Evolutionary conservation across 2,888 invertebrate genomes (phyloP).

Genomic region (Escarpia spicata): DNA sequence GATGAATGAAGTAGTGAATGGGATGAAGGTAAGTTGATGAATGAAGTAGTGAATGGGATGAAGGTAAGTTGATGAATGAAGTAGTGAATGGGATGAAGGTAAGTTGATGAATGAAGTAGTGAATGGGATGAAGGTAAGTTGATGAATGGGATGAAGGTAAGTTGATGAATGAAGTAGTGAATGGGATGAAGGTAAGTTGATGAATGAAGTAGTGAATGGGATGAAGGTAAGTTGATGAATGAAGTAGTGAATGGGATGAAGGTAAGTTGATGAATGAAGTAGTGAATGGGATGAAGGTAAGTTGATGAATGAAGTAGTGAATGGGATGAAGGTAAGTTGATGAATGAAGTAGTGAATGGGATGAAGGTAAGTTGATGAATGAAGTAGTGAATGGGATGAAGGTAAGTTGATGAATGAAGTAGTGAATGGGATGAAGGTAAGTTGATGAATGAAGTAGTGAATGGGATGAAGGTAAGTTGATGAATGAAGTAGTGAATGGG

Average conservation of each 20-base stretch:
- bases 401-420: conserved; percentile 43
- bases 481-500: conserved; percentile 43
- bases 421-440: too few relatives aligned
- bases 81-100: conserved; percentile 45
- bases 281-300: too few relatives aligned
- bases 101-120: too few relatives aligned
- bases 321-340: too few relatives aligned
- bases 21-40: conserved; percentile 42
- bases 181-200: conserved; percentile 44
- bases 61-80: conserved; percentile 41
- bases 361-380: conserved; percentile 43
- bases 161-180: too few relatives aligned
- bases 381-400: too few relatives aligned
- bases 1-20: too few relatives aligned
- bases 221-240: conserved; percentile 43
- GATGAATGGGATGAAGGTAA: conserved; percentile 44
- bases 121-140: conserved; percentile 42
- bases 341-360: conserved; percentile 45
- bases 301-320: conserved; percentile 43
- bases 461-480: too few relatives aligned
- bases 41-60: conserved; percentile 43
- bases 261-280: conserved; percentile 43
- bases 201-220: conserved; percentile 45
- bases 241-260: too few relatives aligned
- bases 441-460: conserved; percentile 43